phyloP scores from a whole-genome alignment of 2,797 vertebrate genomes.

The Melopsittacus undulatus region DNA sequence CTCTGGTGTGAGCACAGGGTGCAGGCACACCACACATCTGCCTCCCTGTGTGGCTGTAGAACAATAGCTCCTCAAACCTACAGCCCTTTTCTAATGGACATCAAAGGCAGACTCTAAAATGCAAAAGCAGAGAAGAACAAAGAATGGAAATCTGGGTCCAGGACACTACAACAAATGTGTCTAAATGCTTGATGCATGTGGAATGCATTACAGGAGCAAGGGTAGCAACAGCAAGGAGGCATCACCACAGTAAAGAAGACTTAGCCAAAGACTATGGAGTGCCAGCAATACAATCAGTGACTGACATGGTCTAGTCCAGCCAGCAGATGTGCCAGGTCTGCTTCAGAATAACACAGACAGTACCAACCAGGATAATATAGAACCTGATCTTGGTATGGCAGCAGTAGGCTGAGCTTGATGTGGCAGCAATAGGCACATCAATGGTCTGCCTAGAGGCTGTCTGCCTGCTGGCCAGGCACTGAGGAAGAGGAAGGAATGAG shows the following conservation, averaged over 20 bases:
- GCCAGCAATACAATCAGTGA: not conserved
- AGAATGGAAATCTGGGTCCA: not conserved
- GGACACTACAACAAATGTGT: not conserved
- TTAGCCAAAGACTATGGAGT: not conserved
- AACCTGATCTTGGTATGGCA: not conserved
- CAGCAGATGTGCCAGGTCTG: not conserved
- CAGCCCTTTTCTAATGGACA: not conserved
- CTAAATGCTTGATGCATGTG: rapidly evolving
- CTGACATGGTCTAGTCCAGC: rapidly evolving
- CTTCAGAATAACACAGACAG: not conserved
- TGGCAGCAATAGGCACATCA: not conserved
- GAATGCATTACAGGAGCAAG: not conserved
- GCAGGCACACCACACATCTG: not conserved
- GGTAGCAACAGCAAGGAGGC: rapidly evolving
- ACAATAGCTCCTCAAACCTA: not conserved
- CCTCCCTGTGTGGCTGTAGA: rapidly evolving
- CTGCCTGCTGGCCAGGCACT: not conserved
- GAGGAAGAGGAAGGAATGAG: not conserved
- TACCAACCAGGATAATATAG: not conserved
- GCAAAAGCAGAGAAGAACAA: not conserved
- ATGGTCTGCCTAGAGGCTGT: rapidly evolving
- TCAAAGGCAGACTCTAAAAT: not conserved
- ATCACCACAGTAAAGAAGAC: not conserved
- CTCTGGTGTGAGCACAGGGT: not conserved
- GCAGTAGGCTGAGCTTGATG: not conserved